Base-by-base conservation (phyloP, 1,140 invertebrate species). In the Melanaphis sacchari region DNA sequence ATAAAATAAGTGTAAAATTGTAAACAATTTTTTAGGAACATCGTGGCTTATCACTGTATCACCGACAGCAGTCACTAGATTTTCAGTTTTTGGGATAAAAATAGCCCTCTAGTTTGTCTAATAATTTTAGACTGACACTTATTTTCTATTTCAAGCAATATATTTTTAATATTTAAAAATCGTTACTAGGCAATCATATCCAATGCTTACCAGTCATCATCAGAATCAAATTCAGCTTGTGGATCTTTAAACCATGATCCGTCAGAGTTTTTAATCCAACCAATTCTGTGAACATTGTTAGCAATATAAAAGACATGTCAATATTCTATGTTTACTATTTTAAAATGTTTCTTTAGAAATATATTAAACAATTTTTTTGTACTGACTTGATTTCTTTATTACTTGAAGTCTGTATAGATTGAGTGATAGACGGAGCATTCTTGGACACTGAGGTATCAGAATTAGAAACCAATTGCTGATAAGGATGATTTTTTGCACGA, bases 181-280 rank as follows among this genome's bases (percentile, higher is more conserved):
- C 6, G 15, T 46, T 26, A 91, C 0, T 92, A 92, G 89, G 26
- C 54, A 92, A 82, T 49, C n/a, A 82, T 49, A 82, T 76, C 3
- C 38, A 52, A 92, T 54, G 66, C 91, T 93, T 93, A 93, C 76
- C 91, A 93, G 54, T 94, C 94, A 93, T 94, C 94, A 93, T 94
- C 94, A 76, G 91, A 94, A 66, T 94, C 94, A 94, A 94, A 94
- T 54, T 94, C 94, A n/a, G 93, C 94, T 90, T 94, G 59, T 43
- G 94, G 90, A 91, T 94, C 94, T 90, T 94, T 94, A 26, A 93
- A 89, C 94, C 94, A 94, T 38, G 94, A 94, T 87, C 94, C 94
- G 59, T 81, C 84, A 43, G 92, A 76, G 93, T 94, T 94, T 84
- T 94, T 94, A 43, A 94, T 90, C 94, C 94, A 94, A n/a, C 94